phyloP scores from a whole-genome alignment of 2,113 vertebrate genomes.

The Xyrauchen texanus region DNA sequence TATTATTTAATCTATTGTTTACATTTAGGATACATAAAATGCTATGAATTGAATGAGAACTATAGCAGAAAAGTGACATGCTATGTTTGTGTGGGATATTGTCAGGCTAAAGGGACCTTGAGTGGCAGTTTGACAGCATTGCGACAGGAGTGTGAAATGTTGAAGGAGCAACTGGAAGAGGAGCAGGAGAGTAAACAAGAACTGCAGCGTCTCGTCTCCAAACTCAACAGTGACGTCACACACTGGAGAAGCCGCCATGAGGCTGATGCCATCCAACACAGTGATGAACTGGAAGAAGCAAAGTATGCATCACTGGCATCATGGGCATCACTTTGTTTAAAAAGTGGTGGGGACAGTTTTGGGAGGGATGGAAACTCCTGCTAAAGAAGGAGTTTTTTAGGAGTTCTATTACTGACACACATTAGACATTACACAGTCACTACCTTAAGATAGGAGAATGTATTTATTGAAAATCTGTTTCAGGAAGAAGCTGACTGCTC shows the following conservation, averaged over 20 bases:
- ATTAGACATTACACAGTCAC: neutral
- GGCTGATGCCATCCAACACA: constrained; percentile 73
- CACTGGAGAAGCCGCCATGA: constrained; percentile 77
- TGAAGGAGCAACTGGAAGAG: constrained; percentile 82
- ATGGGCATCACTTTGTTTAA: too few relatives aligned
- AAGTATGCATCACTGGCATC: constrained; percentile 60
- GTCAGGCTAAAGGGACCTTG: constrained; percentile 67
- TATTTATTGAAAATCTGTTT: neutral
- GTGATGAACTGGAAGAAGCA: constrained; percentile 78
- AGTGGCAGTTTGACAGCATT: constrained; percentile 57
- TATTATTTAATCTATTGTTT: too few relatives aligned
- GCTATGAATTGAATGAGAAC: constrained; percentile 15
- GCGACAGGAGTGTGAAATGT: constrained; percentile 70
- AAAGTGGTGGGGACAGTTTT: too few relatives aligned
- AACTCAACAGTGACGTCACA: constrained; percentile 78
- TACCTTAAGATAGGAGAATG: neutral
- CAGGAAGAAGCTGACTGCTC: constrained; percentile 75
- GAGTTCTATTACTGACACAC: too few relatives aligned
- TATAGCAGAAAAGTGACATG: neutral
- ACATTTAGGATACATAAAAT: neutral
- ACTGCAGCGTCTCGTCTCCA: constrained; percentile 80
- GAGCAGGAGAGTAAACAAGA: constrained; percentile 82
- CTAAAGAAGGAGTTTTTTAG: too few relatives aligned
- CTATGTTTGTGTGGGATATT: neutral
- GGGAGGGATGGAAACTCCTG: too few relatives aligned